phyloP scores from a whole-genome alignment of 2,113 vertebrate genomes.

The Maccullochella peelii region DNA sequence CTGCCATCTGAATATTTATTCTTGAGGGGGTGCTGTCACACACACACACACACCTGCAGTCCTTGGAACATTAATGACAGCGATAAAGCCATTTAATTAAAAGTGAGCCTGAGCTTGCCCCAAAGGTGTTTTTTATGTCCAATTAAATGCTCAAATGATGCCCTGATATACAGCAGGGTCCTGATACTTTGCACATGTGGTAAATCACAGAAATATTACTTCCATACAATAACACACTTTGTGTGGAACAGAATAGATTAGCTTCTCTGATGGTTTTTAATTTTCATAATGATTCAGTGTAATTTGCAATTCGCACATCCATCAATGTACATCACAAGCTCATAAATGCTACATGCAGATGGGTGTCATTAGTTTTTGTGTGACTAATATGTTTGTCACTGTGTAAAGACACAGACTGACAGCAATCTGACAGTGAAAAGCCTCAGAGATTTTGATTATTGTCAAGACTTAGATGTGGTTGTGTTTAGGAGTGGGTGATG shows the following conservation, averaged over 20 bases:
- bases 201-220: constrained; percentile 35
- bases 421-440: constrained; percentile 25
- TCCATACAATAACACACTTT: constrained; percentile 2
- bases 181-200: constrained; percentile 2
- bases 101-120: constrained; percentile 46
- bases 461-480: neutral
- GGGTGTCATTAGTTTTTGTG: constrained; percentile 36
- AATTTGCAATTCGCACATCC: constrained; percentile 31
- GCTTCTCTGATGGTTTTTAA: neutral
- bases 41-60: constrained; percentile 18
- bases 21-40: constrained; percentile 48
- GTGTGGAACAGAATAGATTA: constrained; percentile 13
- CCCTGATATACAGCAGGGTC: constrained; percentile 48
- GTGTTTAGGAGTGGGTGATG: neutral
- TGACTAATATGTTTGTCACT: constrained; percentile 39
- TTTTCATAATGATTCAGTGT: constrained; percentile 19
- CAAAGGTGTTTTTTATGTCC: constrained; percentile 66
- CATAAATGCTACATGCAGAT: constrained; percentile 31
- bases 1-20: constrained; percentile 78
- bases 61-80: constrained; percentile 59
- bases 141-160: constrained; percentile 66
- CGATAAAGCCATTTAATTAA: constrained; percentile 79
- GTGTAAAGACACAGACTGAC: constrained; percentile 27
- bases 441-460: constrained; percentile 4
- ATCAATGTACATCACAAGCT: neutral